Conservation (phyloP, 2,797 vertebrate species). For the Tokudaia muenninki region DNA sequence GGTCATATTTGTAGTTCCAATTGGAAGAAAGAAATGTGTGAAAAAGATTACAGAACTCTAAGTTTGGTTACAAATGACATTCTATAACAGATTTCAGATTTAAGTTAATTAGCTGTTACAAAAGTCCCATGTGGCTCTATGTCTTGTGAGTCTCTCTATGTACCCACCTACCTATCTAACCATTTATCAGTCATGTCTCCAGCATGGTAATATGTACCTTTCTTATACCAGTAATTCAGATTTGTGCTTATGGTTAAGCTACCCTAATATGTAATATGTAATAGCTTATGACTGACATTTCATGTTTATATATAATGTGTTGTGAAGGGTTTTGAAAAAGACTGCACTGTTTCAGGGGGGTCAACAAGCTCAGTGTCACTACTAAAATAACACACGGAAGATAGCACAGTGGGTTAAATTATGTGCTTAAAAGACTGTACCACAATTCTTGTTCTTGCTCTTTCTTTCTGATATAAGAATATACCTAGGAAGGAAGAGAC, state of each 20-base stretch:
- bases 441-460: not conserved
- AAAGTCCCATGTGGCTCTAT: not conserved
- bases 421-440: slow-evolving; percentile 8
- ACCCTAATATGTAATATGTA: not conserved
- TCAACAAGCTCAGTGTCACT: slow-evolving; percentile 11
- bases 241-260: slow-evolving; percentile 21
- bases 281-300: not conserved
- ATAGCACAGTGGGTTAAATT: slow-evolving; percentile 27
- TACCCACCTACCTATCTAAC: not conserved
- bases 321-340: not conserved
- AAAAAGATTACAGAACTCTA: slow-evolving; percentile 3
- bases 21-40: slow-evolving; percentile 30
- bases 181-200: not conserved
- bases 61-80: slow-evolving; percentile 34
- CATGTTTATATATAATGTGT: not conserved
- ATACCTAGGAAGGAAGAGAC: not conserved
- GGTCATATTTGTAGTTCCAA: not conserved
- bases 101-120: slow-evolving; percentile 6
- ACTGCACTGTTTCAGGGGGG: not conserved
- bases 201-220: slow-evolving; percentile 2
- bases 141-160: slow-evolving; percentile 24
- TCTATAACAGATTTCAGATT: slow-evolving; percentile 27
- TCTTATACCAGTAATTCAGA: slow-evolving; percentile 39
- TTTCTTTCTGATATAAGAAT: slow-evolving; percentile 10
- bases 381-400: slow-evolving; percentile 32